Conservation (phyloP, 1,140 invertebrate genomes). For the Proctacanthus coquilletti region DNA sequence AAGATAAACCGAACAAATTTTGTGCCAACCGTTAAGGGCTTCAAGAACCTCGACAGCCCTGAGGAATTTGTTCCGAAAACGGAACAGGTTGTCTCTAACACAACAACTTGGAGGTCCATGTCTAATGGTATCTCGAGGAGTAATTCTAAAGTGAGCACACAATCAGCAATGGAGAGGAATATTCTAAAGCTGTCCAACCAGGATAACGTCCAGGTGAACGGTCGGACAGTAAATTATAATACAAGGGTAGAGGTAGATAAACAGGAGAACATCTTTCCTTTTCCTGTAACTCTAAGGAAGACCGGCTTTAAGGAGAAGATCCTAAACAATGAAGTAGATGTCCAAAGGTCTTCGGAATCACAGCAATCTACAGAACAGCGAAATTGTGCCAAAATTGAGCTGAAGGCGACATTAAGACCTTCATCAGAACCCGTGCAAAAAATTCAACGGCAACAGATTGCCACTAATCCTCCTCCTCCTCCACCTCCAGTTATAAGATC, state of each 20-base stretch:
- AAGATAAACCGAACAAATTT: not conserved
- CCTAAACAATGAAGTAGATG: conserved; percentile 18
- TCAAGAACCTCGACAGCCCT: not conserved
- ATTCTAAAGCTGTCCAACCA: no score
- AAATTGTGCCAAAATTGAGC: conserved; percentile 5
- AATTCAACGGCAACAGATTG: conserved; percentile 3
- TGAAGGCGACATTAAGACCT: conserved; percentile 4
- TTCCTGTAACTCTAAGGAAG: conserved; percentile 19
- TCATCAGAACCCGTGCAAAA: conserved; percentile 5
- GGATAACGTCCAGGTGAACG: no score
- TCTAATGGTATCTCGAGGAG: no score
- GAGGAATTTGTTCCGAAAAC: no score
- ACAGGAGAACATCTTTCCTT: no score
- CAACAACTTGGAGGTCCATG: no score
- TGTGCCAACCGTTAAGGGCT: not conserved
- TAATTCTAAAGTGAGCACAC: no score
- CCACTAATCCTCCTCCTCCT: conserved; percentile 15
- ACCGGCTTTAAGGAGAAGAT: conserved; percentile 28
- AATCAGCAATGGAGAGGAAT: no score
- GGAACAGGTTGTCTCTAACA: no score
- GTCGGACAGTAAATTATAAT: no score
- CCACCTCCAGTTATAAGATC: conserved; percentile 33
- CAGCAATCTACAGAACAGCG: conserved; percentile 14
- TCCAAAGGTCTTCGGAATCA: not conserved
- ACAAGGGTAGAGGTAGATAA: no score